phyloP scores from a whole-genome alignment of 2,888 invertebrate species.

The Anagyrus pseudococci region DNA sequence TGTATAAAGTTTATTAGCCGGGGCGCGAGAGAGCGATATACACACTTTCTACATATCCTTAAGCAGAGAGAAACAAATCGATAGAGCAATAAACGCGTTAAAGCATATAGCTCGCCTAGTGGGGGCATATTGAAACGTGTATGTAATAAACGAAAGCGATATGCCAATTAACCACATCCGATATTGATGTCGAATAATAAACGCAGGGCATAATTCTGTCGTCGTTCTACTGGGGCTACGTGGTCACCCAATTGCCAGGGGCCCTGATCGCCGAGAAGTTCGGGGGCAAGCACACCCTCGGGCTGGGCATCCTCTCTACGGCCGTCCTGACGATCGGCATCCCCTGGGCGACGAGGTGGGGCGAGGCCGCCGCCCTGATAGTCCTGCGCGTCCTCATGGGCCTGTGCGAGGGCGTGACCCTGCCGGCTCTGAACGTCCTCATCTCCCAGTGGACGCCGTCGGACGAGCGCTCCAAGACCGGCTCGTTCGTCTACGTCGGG shows the following conservation, averaged over 20 bases:
- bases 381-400: slow-evolving; percentile 79
- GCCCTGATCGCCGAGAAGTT: slow-evolving; percentile 77
- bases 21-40: no score
- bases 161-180: no score
- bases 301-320: slow-evolving; percentile 81
- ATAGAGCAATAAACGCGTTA: no score
- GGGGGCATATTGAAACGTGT: no score
- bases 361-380: slow-evolving; percentile 76
- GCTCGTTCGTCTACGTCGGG: slow-evolving; percentile 81
- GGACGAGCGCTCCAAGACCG: slow-evolving; percentile 72
- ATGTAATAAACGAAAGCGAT: no score
- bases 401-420: slow-evolving; percentile 84
- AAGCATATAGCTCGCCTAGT: no score
- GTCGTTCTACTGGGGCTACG: slow-evolving; percentile 83
- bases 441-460: slow-evolving; percentile 83
- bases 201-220: slow-evolving; percentile 73
- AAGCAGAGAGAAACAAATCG: no score
- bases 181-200: no score
- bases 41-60: no score
- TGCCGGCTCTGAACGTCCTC: slow-evolving; percentile 82
- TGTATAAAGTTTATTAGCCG: no score
- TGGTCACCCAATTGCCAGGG: slow-evolving; percentile 79
- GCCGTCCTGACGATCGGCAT: slow-evolving; percentile 83
- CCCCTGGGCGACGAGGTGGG: slow-evolving; percentile 73
- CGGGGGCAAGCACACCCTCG: slow-evolving; percentile 82